Percentiles rank a stretch among this genome's conserved stretches.
These are phyloP conservation scores for Meriones unguiculatus DNA, from an alignment of 2,113 vertebrate genomes.

Conservation along the genomic window DNA sequence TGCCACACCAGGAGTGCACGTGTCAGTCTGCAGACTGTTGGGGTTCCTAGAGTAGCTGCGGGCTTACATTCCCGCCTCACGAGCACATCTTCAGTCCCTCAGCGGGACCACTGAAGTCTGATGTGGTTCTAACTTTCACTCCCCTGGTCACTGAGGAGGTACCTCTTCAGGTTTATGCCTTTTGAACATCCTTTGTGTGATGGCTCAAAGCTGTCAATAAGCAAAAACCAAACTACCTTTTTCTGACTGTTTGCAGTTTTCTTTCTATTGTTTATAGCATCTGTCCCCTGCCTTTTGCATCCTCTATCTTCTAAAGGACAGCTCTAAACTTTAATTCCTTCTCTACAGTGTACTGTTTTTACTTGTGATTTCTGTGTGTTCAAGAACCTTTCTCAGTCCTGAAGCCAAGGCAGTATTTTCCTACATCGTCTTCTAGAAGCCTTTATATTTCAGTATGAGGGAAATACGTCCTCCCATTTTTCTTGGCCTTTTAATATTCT, in stretches of 20 bases:
- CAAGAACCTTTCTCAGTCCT: background rate
- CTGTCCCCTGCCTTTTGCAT: background rate
- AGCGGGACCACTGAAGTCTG: background rate
- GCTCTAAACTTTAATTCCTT: background rate
- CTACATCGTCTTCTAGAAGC: background rate
- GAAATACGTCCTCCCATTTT: background rate
- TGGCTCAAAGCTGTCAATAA: background rate
- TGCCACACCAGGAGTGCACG: background rate
- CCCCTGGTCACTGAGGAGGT: background rate
- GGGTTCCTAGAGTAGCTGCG: background rate
- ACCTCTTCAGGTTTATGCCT: background rate
- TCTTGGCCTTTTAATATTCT: background rate
- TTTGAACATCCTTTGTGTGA: background rate
- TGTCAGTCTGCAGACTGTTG: background rate
- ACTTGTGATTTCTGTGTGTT: background rate
- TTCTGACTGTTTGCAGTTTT: background rate
- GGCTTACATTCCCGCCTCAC: background rate
- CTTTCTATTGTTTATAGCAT: background rate
- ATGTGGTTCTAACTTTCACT: background rate
- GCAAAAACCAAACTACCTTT: background rate
- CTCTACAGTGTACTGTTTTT: background rate
- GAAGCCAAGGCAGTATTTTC: background rate
- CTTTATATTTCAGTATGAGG: background rate
- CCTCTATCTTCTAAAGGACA: background rate
- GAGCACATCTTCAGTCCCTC: background rate